Evolutionary conservation across 2,888 invertebrate species (phyloP).

Genomic region (Acanthacorydalis orientalis): DNA sequence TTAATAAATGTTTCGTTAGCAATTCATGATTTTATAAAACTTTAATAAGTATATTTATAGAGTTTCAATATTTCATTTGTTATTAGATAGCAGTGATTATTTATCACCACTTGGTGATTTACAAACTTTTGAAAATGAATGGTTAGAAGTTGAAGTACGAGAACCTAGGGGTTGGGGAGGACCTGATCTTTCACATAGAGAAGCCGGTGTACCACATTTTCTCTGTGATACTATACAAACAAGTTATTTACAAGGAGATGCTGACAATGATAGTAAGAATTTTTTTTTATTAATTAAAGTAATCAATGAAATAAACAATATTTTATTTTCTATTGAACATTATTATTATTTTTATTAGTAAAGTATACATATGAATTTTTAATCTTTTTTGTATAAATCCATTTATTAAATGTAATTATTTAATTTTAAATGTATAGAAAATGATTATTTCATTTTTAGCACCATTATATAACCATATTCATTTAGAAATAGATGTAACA

Average conservation of each 20-base stretch:
- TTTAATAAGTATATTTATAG: too few relatives aligned
- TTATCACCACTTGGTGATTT: slow-evolving; percentile 54
- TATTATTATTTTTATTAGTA: too few relatives aligned
- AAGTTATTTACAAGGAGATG: slow-evolving; percentile 34
- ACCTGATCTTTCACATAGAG: slow-evolving; percentile 18
- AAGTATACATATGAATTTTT: too few relatives aligned
- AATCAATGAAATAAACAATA: neutral
- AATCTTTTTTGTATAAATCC: too few relatives aligned
- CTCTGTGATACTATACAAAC: slow-evolving; percentile 39
- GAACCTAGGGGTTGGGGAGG: slow-evolving; percentile 33
- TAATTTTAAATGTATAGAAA: slow-evolving; percentile 1
- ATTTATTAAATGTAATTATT: neutral
- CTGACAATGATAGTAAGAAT: slow-evolving; percentile 31
- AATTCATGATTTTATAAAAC: neutral
- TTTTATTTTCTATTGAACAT: neutral
- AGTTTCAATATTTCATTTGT: slow-evolving; percentile 9
- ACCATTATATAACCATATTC: slow-evolving; percentile 62
- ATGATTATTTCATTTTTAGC: slow-evolving; percentile 23
- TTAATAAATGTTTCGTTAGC: too few relatives aligned
- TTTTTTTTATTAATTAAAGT: neutral
- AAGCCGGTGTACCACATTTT: slow-evolving; percentile 38
- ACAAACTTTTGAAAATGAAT: slow-evolving; percentile 76
- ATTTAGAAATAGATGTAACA: slow-evolving; percentile 70
- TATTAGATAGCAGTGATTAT: slow-evolving; percentile 36
- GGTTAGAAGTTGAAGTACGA: slow-evolving; percentile 74